Conservation (phyloP, 2,888 invertebrate species). For the Lithophane socia region DNA sequence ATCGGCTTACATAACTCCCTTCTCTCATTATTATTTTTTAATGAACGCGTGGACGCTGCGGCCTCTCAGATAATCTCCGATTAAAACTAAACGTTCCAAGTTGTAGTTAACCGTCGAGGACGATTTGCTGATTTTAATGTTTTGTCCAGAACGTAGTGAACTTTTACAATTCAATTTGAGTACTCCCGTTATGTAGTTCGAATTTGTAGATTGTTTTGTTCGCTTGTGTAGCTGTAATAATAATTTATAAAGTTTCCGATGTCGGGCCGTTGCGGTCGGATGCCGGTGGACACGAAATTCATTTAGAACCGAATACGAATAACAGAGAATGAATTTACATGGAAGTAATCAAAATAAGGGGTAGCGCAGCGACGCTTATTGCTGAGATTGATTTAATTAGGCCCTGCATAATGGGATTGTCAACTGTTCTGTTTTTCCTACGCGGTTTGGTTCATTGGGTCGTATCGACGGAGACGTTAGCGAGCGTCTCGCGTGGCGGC, state of each 20-base stretch:
- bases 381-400: constrained; percentile 83
- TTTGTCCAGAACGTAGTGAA: constrained; percentile 71
- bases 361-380: constrained; percentile 76
- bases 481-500: constrained; percentile 27
- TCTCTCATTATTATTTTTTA: constrained; percentile 53
- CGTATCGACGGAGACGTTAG: constrained; percentile 21
- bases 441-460: constrained; percentile 56
- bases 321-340: constrained; percentile 81
- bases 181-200: constrained; percentile 77
- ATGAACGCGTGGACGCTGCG: constrained; percentile 46
- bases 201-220: constrained; percentile 82
- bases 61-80: constrained; percentile 44
- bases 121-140: constrained; percentile 68
- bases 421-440: constrained; percentile 74
- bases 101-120: constrained; percentile 40
- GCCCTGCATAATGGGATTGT: constrained; percentile 77
- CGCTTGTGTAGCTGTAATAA: constrained; percentile 76
- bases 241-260: constrained; percentile 84
- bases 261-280: constrained; percentile 77
- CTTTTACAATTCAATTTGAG: constrained; percentile 81
- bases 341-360: constrained; percentile 85
- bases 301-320: constrained; percentile 83
- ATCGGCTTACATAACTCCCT: constrained; percentile 67
- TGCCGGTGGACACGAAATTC: constrained; percentile 81
- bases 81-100: constrained; percentile 46